phyloP scores from a whole-genome alignment of 2,113 vertebrate genomes.

The Phrynosoma blainvillii region DNA sequence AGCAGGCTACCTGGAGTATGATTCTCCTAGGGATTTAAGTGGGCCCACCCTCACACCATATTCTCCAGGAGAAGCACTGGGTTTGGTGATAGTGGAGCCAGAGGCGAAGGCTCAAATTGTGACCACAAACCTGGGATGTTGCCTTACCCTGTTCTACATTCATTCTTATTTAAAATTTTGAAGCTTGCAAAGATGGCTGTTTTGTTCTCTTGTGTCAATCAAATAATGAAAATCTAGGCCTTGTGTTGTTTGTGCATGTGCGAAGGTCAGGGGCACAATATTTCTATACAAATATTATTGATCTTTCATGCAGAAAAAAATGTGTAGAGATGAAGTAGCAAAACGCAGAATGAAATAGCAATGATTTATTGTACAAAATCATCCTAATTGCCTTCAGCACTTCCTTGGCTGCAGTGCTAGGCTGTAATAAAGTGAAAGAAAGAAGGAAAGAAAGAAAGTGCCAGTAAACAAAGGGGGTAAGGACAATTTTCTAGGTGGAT shows the following conservation, averaged over 20 bases:
- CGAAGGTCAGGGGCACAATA: constrained; percentile 36
- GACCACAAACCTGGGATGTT: not conserved
- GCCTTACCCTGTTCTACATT: not conserved
- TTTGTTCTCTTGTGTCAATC: constrained; percentile 15
- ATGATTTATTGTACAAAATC: not conserved
- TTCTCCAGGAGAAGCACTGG: no score
- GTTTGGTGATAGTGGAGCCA: no score
- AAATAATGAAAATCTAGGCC: constrained; percentile 38
- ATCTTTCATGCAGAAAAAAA: constrained; percentile 42
- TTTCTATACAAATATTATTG: constrained; percentile 58
- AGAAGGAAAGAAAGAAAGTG: not conserved
- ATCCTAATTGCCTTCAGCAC: not conserved
- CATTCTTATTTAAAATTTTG: constrained; percentile 15
- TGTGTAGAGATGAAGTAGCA: constrained; percentile 30
- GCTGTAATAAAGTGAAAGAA: constrained; percentile 22
- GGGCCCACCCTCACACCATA: no score
- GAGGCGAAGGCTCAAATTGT: not conserved
- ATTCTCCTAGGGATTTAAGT: no score
- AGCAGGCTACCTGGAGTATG: no score
- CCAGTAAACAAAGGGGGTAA: not conserved
- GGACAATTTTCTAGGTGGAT: constrained; percentile 38
- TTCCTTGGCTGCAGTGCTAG: constrained; percentile 12
- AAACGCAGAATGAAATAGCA: constrained; percentile 22
- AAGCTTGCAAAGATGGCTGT: not conserved
- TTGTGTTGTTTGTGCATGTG: constrained; percentile 27